Conservation (phyloP, 2,888 invertebrate genomes). For the Cataglyphis livida region DNA sequence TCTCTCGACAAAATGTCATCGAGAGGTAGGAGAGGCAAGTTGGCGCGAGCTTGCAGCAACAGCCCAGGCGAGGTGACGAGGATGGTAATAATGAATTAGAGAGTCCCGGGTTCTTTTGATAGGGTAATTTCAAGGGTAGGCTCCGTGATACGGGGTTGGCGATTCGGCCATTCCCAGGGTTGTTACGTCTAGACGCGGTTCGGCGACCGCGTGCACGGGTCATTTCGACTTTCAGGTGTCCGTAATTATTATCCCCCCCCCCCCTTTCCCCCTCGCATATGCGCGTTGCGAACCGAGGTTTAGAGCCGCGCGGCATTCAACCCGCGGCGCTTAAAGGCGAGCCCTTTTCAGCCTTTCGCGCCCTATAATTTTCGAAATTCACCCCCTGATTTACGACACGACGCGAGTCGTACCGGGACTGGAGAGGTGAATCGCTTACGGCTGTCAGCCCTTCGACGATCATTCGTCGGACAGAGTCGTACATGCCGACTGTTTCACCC, state of each 20-base stretch:
- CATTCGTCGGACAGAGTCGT: constrained; percentile 33
- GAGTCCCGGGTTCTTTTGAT: constrained; percentile 75
- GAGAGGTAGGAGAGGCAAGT: constrained; percentile 12
- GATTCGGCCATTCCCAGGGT: constrained; percentile 74
- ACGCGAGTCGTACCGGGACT: constrained; percentile 30
- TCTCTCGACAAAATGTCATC: constrained; percentile 38
- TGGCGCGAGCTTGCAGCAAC: constrained; percentile 40
- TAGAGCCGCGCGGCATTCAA: constrained; percentile 62
- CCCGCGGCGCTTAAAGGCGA: constrained; percentile 72
- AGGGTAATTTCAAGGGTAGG: constrained; percentile 79
- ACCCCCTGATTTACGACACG: constrained; percentile 79
- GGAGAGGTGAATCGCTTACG: constrained; percentile 28
- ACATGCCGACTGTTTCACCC: constrained; percentile 21
- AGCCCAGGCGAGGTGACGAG: constrained; percentile 22
- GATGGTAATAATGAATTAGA: constrained; percentile 71
- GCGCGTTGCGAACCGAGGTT: constrained; percentile 46
- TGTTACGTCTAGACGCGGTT: constrained; percentile 81
- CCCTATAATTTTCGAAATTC: constrained; percentile 82
- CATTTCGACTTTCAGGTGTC: constrained; percentile 83
- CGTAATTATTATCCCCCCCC: constrained; percentile 79
- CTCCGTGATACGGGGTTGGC: constrained; percentile 77
- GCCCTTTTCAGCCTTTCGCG: constrained; percentile 76
- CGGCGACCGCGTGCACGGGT: constrained; percentile 62
- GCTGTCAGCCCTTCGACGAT: constrained; percentile 35
- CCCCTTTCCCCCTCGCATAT: constrained; percentile 44